Evolutionary conservation across 1,140 invertebrate species (phyloP).

Genomic region (Stegodyphus mimosarum): DNA sequence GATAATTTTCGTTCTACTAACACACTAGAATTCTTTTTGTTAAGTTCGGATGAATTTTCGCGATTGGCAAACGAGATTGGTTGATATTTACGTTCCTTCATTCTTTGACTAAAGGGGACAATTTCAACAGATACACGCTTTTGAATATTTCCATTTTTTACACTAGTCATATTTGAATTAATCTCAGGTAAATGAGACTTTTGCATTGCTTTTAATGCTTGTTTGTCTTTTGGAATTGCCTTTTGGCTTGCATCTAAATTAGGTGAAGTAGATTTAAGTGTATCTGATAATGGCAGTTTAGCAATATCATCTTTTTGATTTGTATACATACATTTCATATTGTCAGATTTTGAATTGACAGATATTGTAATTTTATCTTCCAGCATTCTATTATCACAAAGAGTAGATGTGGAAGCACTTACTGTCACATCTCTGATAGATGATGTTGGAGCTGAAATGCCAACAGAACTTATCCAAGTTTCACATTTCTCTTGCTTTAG

Average conservation of each 20-base stretch:
- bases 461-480: slow-evolving; percentile 43
- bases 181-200: slow-evolving; percentile 30
- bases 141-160: slow-evolving; percentile 35
- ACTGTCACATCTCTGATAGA: slow-evolving; percentile 25
- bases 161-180: not conserved
- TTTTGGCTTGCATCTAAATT: slow-evolving; percentile 7
- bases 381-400: slow-evolving; percentile 34
- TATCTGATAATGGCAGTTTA: not conserved
- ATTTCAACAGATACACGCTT: slow-evolving; percentile 62
- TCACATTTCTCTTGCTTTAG: slow-evolving; percentile 11
- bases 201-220: slow-evolving; percentile 5
- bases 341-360: slow-evolving; percentile 35
- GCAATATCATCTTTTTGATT: slow-evolving; percentile 11
- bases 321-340: not conserved
- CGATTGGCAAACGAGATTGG: slow-evolving; percentile 40
- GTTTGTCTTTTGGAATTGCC: slow-evolving; percentile 17
- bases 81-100: slow-evolving; percentile 58
- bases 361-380: slow-evolving; percentile 59
- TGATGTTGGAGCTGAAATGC: slow-evolving; percentile 12
- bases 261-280: not conserved
- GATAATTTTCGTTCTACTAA: slow-evolving; percentile 38
- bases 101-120: slow-evolving; percentile 61
- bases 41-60: slow-evolving; percentile 17
- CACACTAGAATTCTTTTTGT: slow-evolving; percentile 16
- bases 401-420: slow-evolving; percentile 21